Evolutionary conservation across 2,113 vertebrate species (phyloP).

Genomic region (Cephalopholis sonnerati): DNA sequence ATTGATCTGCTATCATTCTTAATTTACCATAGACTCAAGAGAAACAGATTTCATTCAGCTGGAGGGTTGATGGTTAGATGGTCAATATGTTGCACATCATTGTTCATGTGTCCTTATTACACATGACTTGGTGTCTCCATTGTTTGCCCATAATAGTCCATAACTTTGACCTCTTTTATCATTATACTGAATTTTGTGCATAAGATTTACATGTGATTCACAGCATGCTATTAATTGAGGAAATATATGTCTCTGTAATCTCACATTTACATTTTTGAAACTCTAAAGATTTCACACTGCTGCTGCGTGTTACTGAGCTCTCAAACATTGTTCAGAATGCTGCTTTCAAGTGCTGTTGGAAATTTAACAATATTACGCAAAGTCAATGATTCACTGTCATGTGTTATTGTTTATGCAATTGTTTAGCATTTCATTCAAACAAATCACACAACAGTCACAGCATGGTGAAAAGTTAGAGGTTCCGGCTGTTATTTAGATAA

Average conservation of each 20-base stretch:
- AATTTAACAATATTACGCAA: accelerated
- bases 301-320: not conserved
- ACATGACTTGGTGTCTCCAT: not conserved
- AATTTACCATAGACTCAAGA: not conserved
- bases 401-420: not conserved
- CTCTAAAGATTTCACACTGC: not conserved
- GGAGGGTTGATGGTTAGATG: not conserved
- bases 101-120: not conserved
- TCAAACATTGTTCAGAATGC: not conserved
- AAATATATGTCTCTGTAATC: not conserved
- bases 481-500: not conserved
- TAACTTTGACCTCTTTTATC: not conserved
- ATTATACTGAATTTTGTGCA: not conserved
- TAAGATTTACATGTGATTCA: not conserved
- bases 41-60: not conserved
- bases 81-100: not conserved
- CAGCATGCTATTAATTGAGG: not conserved
- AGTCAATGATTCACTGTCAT: not conserved
- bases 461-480: not conserved
- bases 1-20: not conserved
- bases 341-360: constrained; percentile 27
- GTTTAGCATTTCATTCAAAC: not conserved
- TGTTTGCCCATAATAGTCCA: no score
- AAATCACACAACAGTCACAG: not conserved
- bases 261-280: constrained; percentile 5